Evolutionary conservation across 2,113 vertebrate genomes (phyloP).

Genomic region (Ursus arctos): DNA sequence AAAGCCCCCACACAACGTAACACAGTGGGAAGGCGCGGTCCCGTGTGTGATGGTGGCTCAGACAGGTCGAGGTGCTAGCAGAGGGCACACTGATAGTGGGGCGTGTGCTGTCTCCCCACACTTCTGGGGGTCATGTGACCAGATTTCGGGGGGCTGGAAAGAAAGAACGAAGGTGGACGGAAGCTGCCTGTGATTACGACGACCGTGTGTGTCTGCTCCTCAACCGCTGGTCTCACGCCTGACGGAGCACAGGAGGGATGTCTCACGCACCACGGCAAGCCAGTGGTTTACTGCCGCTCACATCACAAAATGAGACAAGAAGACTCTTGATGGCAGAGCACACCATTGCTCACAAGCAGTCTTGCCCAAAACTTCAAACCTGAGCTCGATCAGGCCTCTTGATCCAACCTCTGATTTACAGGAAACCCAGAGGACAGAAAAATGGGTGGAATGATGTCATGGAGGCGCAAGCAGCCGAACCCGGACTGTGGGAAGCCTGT

Average conservation of each 20-base stretch:
- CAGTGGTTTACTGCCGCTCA: not conserved
- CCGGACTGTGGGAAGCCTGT: too few species aligned
- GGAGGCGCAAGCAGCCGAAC: accelerated
- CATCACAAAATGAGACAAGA: too few species aligned
- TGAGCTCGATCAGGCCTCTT: not conserved
- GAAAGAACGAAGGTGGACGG: not conserved
- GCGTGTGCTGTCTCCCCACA: accelerated
- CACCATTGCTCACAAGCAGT: accelerated
- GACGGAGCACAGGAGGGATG: accelerated
- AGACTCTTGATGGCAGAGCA: not conserved
- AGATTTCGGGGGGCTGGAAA: not conserved
- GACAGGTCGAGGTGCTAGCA: not conserved
- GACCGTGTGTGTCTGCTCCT: accelerated
- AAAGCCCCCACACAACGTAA: accelerated
- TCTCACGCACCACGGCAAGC: not conserved
- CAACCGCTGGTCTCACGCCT: not conserved
- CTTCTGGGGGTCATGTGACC: not conserved
- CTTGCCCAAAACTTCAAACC: not conserved
- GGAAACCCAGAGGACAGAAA: not conserved
- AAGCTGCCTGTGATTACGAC: accelerated
- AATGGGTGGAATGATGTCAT: too few species aligned
- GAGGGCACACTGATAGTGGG: accelerated
- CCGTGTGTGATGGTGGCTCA: not conserved
- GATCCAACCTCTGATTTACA: not conserved
- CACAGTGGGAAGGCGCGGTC: accelerated